Evolutionary conservation across 2,888 invertebrate genomes (phyloP).

Genomic region (Zelleria hepariella): DNA sequence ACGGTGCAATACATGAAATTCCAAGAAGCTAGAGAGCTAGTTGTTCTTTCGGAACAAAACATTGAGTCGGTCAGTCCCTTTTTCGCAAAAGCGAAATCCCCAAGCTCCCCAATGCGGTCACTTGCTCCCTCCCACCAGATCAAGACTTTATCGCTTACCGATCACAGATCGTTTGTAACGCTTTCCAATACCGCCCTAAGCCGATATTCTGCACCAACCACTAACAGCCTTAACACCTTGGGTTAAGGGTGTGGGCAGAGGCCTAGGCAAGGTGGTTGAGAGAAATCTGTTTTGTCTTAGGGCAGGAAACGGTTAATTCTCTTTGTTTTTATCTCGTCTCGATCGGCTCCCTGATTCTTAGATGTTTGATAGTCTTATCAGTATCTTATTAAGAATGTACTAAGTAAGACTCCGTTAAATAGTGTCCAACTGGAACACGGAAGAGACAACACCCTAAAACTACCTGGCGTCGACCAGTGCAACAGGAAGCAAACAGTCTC

Average conservation of each 20-base stretch:
- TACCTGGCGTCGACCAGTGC: too few species aligned
- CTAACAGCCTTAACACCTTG: not conserved
- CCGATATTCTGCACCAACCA: not conserved
- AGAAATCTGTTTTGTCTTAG: not conserved
- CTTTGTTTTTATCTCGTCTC: not conserved
- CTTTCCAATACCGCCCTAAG: slow-evolving; percentile 1
- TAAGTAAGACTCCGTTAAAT: too few species aligned
- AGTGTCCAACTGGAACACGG: too few species aligned
- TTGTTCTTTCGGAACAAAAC: too few species aligned
- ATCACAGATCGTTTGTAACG: slow-evolving; percentile 27
- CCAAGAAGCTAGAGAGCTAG: too few species aligned
- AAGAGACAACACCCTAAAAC: too few species aligned
- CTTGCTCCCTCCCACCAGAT: slow-evolving; percentile 19
- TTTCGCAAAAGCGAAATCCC: not conserved
- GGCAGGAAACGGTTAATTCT: slow-evolving; percentile 4
- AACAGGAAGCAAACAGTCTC: too few species aligned
- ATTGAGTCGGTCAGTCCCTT: not conserved
- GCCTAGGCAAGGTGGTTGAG: not conserved
- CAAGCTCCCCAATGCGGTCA: not conserved
- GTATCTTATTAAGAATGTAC: too few species aligned
- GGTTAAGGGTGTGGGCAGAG: not conserved
- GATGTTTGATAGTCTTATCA: not conserved
- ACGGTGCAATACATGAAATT: too few species aligned
- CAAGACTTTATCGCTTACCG: slow-evolving; percentile 20
- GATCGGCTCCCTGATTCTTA: not conserved